Conservation (phyloP, 2,888 invertebrate genomes). For the Pasiphila rectangulata region DNA sequence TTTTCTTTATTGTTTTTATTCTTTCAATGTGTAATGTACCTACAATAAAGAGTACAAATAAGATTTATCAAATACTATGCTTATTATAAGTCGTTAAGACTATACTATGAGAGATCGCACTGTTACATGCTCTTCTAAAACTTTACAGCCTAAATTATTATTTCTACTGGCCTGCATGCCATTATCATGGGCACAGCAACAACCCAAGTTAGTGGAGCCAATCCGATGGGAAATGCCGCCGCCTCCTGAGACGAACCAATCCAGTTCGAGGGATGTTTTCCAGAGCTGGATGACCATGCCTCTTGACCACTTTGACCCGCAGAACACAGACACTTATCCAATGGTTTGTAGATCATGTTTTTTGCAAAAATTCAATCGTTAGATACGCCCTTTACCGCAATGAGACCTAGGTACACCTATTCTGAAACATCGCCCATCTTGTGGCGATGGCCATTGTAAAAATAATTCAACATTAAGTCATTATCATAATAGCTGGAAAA, state of each 20-base stretch:
- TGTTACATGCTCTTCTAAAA: background rate
- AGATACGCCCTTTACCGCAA: no score
- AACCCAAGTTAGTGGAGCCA: conserved; percentile 47
- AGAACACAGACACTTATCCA: conserved; percentile 73
- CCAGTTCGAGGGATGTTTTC: conserved; percentile 42
- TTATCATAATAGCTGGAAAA: no score
- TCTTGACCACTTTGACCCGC: conserved; percentile 80
- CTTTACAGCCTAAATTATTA: conserved; percentile 23
- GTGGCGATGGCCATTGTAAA: no score
- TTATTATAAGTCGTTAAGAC: no score
- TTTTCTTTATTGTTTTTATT: no score
- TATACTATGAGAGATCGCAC: no score
- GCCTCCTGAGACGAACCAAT: conserved; percentile 39
- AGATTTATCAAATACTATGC: no score
- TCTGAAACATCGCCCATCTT: no score
- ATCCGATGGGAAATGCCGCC: conserved; percentile 70
- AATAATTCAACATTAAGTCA: no score
- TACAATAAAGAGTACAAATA: no score
- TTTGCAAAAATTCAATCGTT: background rate
- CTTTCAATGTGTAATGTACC: background rate
- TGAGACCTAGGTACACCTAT: no score
- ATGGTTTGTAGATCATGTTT: conserved; percentile 67
- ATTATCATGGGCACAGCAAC: conserved; percentile 33
- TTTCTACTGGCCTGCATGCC: conserved; percentile 16
- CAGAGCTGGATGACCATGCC: conserved; percentile 76